Evolutionary conservation across 2,888 invertebrate species (phyloP).

Genomic region (Caradrina clavipalpis): DNA sequence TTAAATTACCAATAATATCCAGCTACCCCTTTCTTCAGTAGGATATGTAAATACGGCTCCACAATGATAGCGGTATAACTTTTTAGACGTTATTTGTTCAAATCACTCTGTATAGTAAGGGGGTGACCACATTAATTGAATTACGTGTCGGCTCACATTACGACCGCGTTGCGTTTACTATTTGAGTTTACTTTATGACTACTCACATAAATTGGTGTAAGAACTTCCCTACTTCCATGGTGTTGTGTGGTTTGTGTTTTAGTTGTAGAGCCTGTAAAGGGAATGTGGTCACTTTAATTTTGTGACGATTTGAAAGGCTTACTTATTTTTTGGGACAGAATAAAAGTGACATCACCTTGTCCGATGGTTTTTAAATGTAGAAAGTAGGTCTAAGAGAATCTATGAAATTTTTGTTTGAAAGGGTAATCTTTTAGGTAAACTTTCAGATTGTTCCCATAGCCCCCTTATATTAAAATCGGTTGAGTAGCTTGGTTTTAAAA

Average conservation of each 20-base stretch:
- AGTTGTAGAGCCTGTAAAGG: neutral
- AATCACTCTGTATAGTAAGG: constrained; percentile 66
- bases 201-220: constrained; percentile 58
- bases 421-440: too few species aligned
- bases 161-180: constrained; percentile 43
- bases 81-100: constrained; percentile 79
- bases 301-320: neutral
- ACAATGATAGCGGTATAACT: constrained; percentile 77
- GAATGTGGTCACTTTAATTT: neutral
- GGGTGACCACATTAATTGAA: constrained; percentile 81
- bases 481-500: too few species aligned
- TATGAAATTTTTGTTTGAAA: too few species aligned
- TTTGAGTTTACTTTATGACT: constrained; percentile 64
- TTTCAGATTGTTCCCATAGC: too few species aligned
- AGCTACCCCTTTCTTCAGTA: constrained; percentile 38
- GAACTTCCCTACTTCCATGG: constrained; percentile 8
- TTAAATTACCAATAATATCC: too few species aligned
- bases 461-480: too few species aligned
- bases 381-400: too few species aligned
- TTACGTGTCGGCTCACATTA: constrained; percentile 78
- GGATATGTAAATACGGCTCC: constrained; percentile 77
- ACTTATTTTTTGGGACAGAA: too few species aligned
- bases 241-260: constrained; percentile 30
- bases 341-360: too few species aligned
- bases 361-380: too few species aligned